Evolutionary conservation across 1,140 invertebrate genomes (phyloP).

Genomic region (Globodera rostochiensis): DNA sequence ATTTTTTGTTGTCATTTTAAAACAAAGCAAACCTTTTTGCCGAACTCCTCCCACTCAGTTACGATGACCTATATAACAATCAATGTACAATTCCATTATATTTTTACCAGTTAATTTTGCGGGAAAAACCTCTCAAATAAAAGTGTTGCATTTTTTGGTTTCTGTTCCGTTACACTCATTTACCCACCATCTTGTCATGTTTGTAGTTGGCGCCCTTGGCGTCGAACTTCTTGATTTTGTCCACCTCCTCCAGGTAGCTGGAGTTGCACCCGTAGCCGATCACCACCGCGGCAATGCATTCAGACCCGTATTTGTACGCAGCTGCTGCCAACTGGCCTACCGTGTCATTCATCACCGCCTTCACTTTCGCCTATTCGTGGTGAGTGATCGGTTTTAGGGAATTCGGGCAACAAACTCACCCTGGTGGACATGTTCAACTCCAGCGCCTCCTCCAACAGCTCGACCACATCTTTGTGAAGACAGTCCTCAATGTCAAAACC

Average conservation of each 20-base stretch:
- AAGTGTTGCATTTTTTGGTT: too few species aligned
- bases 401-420: constrained; percentile 2
- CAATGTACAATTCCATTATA: not conserved
- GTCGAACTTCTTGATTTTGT: constrained; percentile 62
- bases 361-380: constrained; percentile 53
- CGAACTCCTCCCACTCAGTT: constrained; percentile 65
- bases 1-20: too few species aligned
- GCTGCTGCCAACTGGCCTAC: constrained; percentile 64
- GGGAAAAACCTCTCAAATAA: too few species aligned
- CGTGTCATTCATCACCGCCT: constrained; percentile 65
- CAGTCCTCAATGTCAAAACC: constrained; percentile 65
- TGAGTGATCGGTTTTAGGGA: constrained; percentile 3
- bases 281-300: constrained; percentile 61
- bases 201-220: constrained; percentile 48
- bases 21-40: constrained; percentile 34
- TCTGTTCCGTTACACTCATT: not conserved
- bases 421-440: constrained; percentile 60
- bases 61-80: constrained; percentile 37
- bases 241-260: constrained; percentile 60
- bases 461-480: constrained; percentile 62
- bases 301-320: constrained; percentile 61
- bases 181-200: constrained; percentile 58
- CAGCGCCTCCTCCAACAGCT: constrained; percentile 60
- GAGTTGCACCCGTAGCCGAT: constrained; percentile 66
- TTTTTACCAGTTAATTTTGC: not conserved